Percentiles rank a stretch among this genome's conserved stretches.
Conservation (phyloP, 2,797 vertebrate genomes). For the Macrochelys suwanniensis region DNA sequence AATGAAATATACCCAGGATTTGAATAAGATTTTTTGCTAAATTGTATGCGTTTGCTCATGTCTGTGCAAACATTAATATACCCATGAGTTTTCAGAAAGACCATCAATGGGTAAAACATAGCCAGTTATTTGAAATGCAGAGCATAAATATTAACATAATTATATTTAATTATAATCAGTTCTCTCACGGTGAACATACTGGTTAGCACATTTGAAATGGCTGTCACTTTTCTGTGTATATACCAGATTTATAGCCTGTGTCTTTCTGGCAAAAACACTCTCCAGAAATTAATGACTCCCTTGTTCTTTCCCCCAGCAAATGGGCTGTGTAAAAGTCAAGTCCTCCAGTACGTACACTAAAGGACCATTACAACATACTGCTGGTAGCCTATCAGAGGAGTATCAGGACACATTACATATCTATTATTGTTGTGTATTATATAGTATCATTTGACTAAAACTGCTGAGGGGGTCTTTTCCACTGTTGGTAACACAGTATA, state of each 20-base stretch:
- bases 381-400: constrained; percentile 29
- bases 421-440: constrained; percentile 65
- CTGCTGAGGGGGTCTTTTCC: constrained; percentile 38
- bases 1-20: neutral
- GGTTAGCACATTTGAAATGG: neutral
- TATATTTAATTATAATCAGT: neutral
- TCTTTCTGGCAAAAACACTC: constrained; percentile 48
- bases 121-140: neutral
- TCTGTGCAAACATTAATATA: neutral
- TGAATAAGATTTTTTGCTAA: neutral
- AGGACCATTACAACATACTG: constrained; percentile 55
- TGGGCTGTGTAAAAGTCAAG: constrained; percentile 49
- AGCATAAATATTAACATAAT: neutral
- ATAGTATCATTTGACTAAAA: constrained; percentile 64
- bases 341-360: constrained; percentile 38
- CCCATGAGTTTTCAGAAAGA: neutral
- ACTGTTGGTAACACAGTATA: constrained; percentile 55
- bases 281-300: constrained; percentile 70
- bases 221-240: neutral
- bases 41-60: neutral
- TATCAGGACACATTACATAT: constrained; percentile 49
- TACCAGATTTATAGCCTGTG: constrained; percentile 52
- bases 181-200: neutral
- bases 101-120: neutral
- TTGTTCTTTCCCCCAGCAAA: constrained; percentile 35